Evolutionary conservation across 1,140 invertebrate species (phyloP), one percentile per base, ranked within the genome.

Genomic region (Oryzaephilus surinamensis): DNA sequence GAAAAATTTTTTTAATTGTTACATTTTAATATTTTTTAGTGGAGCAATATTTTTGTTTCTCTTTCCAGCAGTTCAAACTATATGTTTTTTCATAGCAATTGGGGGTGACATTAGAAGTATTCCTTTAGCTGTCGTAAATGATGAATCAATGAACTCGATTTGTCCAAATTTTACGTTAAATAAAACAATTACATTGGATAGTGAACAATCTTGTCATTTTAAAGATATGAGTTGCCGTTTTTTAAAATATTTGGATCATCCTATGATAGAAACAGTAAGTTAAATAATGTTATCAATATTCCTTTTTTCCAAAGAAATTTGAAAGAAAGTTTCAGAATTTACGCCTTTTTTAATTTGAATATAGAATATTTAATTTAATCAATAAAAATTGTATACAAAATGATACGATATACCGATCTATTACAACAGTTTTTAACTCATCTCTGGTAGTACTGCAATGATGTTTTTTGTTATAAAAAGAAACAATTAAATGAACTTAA

Each of bases 21-120:
- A n/a, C n/a, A n/a, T n/a, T n/a, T n/a, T n/a, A n/a, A 21, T 34
- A 3, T 18, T 53, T 67, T 69, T 31, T 61, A 88, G 84, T 2
- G 76, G 81, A 4, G 62, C 89, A 6, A 54, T 81, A 36, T 94
- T 93, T 57, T 77, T 88, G 34, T 66, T 91, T 15, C 45, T 87
- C 16, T 77, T 94, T 45, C 90, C 91, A 1, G 65, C 87, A 2
- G 57, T 91, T 6, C 77, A 92, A 70, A 67, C 84, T n/a, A 63
- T 76, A 4, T 63, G 82, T 1, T 93, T 93, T 58, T 84, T 89
- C 62, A 47, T 80, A 18, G 76, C 84, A 8, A 77, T 93, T 32
- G 89, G 89, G 4, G 69, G 73, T 15, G 80, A 89, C 45, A 84
- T 86, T 0, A 72, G 71, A 36, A 70, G 76, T 23, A 64, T 93